Conservation (phyloP, 2,888 invertebrate species). For the Nysson spinosus region DNA sequence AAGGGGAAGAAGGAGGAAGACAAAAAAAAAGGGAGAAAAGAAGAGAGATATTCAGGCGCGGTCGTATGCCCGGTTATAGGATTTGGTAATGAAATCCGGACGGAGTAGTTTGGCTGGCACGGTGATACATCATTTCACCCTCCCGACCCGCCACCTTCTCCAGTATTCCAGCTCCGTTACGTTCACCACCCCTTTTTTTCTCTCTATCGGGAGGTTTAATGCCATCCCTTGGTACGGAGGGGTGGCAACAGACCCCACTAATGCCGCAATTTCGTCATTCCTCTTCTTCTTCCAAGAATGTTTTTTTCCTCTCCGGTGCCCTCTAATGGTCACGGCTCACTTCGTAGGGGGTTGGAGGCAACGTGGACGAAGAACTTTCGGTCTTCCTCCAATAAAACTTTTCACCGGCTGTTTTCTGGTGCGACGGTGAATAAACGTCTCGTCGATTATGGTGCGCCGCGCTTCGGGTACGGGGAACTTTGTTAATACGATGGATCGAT, state of each 20-base stretch:
- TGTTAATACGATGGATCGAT: constrained; percentile 68
- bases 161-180: constrained; percentile 7
- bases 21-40: constrained; percentile 13
- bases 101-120: constrained; percentile 53
- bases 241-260: constrained; percentile 62
- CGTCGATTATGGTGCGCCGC: constrained; percentile 67
- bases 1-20: constrained; percentile 21
- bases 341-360: constrained; percentile 20
- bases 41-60: constrained; percentile 34
- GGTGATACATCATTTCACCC: constrained; percentile 60
- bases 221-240: constrained; percentile 28
- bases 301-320: constrained; percentile 21
- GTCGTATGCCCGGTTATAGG: constrained; percentile 59
- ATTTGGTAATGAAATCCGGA: constrained; percentile 64
- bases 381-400: constrained; percentile 72
- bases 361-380: constrained; percentile 62
- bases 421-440: constrained; percentile 71
- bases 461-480: constrained; percentile 60
- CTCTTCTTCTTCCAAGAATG: constrained; percentile 47
- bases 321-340: constrained; percentile 66
- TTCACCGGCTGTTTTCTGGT: constrained; percentile 63
- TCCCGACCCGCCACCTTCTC: constrained; percentile 27
- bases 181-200: constrained; percentile 18
- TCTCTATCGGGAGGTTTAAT: constrained; percentile 42
- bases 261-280: constrained; percentile 71